Evolutionary conservation across 2,113 vertebrate genomes (phyloP).

Genomic region (Chinchilla lanigera): DNA sequence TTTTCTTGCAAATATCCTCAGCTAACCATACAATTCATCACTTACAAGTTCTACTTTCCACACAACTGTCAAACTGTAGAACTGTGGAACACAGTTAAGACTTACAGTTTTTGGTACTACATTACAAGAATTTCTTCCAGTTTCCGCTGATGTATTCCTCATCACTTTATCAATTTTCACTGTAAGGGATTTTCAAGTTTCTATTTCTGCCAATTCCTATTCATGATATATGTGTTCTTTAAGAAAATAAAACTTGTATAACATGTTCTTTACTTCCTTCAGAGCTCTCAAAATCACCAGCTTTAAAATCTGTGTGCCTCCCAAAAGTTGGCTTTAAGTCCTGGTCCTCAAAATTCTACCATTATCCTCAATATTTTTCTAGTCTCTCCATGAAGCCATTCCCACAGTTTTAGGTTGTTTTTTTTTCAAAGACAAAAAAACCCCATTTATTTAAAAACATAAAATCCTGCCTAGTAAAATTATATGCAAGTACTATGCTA

Average conservation of each 20-base stretch:
- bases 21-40: neutral
- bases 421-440: conserved; percentile 66
- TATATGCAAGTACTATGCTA: conserved; percentile 52
- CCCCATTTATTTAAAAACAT: conserved; percentile 48
- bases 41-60: neutral
- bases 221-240: neutral
- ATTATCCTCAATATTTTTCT: neutral
- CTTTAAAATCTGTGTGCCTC: neutral
- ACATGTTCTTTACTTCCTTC: neutral
- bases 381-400: neutral
- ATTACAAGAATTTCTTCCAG: neutral
- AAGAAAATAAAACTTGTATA: neutral
- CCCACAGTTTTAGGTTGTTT: neutral
- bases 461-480: conserved; percentile 73
- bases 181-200: neutral
- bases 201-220: neutral
- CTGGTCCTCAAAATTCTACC: neutral
- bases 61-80: neutral
- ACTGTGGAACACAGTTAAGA: neutral
- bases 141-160: neutral
- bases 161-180: neutral
- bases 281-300: neutral
- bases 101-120: neutral
- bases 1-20: neutral
- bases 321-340: neutral